phyloP scores from a whole-genome alignment of 2,113 vertebrate species.

The Vulpes ferrilata region DNA sequence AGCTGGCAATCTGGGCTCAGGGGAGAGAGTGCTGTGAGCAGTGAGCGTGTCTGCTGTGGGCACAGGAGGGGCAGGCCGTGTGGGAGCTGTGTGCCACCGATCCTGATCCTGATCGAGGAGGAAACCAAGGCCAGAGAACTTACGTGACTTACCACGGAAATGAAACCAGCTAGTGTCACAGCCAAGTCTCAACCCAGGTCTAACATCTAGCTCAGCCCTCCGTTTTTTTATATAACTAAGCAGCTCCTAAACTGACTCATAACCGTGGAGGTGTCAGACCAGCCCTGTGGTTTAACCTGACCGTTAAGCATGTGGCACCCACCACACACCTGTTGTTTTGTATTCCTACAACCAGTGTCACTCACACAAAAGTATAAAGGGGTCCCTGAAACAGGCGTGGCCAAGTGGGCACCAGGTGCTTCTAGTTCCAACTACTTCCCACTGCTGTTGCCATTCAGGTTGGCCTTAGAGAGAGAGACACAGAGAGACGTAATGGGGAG shows the following conservation, averaged over 20 bases:
- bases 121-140: neutral
- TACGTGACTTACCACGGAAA: neutral
- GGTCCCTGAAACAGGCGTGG: neutral
- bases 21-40: neutral
- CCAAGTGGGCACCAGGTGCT: neutral
- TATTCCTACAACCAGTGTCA: neutral
- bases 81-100: neutral
- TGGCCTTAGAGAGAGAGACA: neutral
- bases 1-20: neutral
- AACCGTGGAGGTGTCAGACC: neutral
- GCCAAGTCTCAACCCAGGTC: neutral
- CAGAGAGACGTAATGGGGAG: neutral
- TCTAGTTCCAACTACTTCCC: neutral
- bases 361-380: neutral
- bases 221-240: neutral
- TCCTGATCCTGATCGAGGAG: neutral
- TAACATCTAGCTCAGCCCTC: neutral
- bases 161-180: neutral
- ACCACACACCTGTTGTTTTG: neutral
- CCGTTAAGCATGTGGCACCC: neutral
- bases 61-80: neutral
- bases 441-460: neutral
- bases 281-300: neutral
- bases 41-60: neutral
- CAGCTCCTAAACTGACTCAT: neutral